A percentile compares a stretch with the other conserved stretches of the same genome.
phyloP scores from a whole-genome alignment of 2,797 vertebrate genomes.

The Scyliorhinus canicula region DNA sequence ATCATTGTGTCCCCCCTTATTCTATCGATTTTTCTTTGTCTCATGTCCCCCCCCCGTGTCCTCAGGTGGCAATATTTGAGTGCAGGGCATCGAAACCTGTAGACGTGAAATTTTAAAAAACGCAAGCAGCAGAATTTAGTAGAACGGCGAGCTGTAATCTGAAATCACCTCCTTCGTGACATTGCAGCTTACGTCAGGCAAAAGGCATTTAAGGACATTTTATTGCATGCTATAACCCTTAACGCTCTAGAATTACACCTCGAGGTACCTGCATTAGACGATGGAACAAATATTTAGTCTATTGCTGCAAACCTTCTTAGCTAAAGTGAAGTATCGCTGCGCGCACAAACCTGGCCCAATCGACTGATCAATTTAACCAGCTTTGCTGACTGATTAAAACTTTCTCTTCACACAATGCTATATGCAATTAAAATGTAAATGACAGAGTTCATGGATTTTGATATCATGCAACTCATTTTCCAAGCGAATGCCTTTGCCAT shows the following conservation, averaged over 20 bases:
- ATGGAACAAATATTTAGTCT: conserved; percentile 28
- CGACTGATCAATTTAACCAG: neutral
- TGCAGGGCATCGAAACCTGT: neutral
- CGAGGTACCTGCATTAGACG: neutral
- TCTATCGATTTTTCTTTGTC: neutral
- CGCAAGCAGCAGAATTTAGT: neutral
- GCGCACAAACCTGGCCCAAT: neutral
- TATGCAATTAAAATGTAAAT: neutral
- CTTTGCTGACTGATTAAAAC: neutral
- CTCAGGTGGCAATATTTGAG: neutral
- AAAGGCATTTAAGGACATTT: conserved; percentile 34
- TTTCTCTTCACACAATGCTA: neutral
- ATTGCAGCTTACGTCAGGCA: conserved; percentile 19
- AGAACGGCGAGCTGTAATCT: neutral
- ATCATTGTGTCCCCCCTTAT: neutral
- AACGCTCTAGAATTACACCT: conserved; percentile 31
- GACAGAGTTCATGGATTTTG: neutral
- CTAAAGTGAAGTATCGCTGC: neutral
- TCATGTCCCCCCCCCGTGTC: neutral
- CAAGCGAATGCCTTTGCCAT: neutral
- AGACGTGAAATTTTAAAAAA: neutral
- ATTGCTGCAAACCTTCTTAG: neutral
- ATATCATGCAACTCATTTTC: neutral
- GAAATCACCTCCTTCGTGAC: neutral
- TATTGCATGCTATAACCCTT: conserved; percentile 37